Evolutionary conservation across 2,797 vertebrate genomes (phyloP).

Genomic region (Delichon dasypus): DNA sequence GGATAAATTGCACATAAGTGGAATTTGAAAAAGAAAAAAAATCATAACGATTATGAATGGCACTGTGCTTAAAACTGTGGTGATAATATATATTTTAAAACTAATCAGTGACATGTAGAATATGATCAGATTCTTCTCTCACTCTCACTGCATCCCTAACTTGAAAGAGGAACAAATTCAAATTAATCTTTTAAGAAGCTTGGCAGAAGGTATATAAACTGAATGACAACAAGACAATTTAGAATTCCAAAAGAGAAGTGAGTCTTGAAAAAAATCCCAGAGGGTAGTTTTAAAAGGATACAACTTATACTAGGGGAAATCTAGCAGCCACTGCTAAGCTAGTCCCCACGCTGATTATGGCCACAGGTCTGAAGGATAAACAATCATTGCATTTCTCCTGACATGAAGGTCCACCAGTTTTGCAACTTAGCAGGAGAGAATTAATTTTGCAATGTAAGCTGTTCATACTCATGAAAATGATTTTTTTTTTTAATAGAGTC

Average conservation of each 20-base stretch:
- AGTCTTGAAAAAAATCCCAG: background rate
- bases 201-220: background rate
- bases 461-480: background rate
- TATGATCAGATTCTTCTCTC: background rate
- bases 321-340: background rate
- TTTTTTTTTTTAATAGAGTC: background rate
- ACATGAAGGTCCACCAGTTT: background rate
- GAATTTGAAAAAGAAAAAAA: background rate
- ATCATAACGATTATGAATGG: background rate
- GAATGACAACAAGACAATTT: background rate
- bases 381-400: background rate
- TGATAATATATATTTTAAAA: background rate
- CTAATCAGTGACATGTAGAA: background rate
- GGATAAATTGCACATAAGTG: background rate
- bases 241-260: background rate
- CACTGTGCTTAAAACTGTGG: background rate
- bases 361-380: background rate
- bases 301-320: background rate
- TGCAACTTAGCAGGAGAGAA: background rate
- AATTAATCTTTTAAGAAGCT: constrained; percentile 9
- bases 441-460: background rate
- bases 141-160: background rate
- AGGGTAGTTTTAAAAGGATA: background rate
- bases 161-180: constrained; percentile 16
- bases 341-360: background rate